Evolutionary conservation across 2,797 vertebrate genomes (phyloP).

Genomic region (Propithecus perrieri): DNA sequence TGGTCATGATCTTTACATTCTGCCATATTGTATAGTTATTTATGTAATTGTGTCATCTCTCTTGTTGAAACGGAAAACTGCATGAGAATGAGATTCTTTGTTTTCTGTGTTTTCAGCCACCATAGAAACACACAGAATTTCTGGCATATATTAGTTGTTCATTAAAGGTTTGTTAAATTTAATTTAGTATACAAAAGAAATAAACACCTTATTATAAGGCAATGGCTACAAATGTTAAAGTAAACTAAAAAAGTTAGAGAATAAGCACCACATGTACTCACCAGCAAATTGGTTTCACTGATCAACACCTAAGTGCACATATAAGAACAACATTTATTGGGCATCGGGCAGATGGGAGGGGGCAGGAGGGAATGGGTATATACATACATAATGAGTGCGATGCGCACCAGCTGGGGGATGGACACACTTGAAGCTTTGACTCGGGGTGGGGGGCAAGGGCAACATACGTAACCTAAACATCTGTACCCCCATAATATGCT

Average conservation of each 20-base stretch:
- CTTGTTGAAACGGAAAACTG: not conserved
- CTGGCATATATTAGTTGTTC: not conserved
- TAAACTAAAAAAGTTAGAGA: not conserved
- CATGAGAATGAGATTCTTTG: not conserved
- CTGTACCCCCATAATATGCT: no score
- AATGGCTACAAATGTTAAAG: not conserved
- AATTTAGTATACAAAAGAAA: conserved; percentile 2
- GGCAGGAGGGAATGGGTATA: no score
- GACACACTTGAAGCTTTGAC: no score
- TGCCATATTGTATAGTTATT: not conserved
- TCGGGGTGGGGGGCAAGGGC: no score
- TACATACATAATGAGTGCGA: no score
- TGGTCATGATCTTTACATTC: not conserved
- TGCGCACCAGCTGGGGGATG: no score
- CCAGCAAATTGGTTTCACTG: no score
- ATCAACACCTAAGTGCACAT: no score
- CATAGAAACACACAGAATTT: not conserved
- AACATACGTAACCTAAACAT: no score
- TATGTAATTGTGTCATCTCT: not conserved
- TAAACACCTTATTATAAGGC: not conserved
- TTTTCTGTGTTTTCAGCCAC: not conserved
- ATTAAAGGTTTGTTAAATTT: not conserved
- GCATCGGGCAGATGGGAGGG: no score
- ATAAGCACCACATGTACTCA: not conserved
- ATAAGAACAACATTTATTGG: no score